Evolutionary conservation across 2,797 vertebrate species (phyloP).

Genomic region (Spea hammondii): DNA sequence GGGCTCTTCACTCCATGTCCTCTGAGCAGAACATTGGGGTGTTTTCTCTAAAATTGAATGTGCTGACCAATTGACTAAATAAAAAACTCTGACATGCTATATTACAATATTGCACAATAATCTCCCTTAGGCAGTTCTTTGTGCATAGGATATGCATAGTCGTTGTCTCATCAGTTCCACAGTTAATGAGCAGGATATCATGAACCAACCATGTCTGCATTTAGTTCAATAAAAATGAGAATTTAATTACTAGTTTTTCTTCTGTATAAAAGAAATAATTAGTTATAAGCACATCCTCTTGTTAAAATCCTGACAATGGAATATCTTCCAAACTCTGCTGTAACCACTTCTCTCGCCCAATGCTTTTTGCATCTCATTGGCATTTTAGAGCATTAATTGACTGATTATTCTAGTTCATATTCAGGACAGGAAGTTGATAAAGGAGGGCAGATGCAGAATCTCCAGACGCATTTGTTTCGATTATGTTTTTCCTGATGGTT

Average conservation of each 20-base stretch:
- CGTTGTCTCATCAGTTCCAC: no score
- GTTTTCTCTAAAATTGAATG: no score
- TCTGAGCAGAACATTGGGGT: no score
- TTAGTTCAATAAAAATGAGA: background rate
- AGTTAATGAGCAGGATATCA: no score
- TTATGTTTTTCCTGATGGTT: slow-evolving; percentile 74
- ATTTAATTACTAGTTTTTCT: slow-evolving; percentile 20
- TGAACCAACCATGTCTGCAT: no score
- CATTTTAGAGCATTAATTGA: slow-evolving; percentile 91
- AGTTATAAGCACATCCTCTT: slow-evolving; percentile 65
- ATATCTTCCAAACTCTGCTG: slow-evolving; percentile 62
- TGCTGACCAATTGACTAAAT: no score
- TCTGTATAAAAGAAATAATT: slow-evolving; percentile 66
- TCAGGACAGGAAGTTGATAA: slow-evolving; percentile 82
- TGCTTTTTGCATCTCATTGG: slow-evolving; percentile 80
- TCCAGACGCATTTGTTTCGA: slow-evolving; percentile 71
- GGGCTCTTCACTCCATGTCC: no score
- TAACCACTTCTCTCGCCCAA: slow-evolving; percentile 62
- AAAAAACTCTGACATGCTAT: no score
- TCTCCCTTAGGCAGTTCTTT: no score
- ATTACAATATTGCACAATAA: no score
- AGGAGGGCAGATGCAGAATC: slow-evolving; percentile 84
- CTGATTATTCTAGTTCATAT: slow-evolving; percentile 88
- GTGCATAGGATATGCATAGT: no score
- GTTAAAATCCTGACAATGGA: slow-evolving; percentile 72